A percentile compares a stretch with the other conserved stretches of the same genome.
These are phyloP conservation scores for Magallana angulata DNA, from an alignment of 1,140 invertebrate species.

Conservation along the genomic window DNA sequence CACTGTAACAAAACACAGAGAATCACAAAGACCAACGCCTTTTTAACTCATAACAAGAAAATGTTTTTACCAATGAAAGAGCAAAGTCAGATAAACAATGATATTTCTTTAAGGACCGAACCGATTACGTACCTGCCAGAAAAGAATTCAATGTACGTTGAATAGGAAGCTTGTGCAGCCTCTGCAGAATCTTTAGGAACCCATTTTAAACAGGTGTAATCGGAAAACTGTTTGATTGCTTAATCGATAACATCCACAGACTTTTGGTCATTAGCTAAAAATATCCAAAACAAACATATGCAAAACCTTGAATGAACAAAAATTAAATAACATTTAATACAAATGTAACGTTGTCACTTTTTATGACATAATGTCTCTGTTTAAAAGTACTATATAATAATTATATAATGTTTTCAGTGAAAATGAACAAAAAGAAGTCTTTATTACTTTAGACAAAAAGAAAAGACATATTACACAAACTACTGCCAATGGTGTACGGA, in stretches of 20 bases:
- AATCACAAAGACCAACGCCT: no score
- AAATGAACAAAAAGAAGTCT: neutral
- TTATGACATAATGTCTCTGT: neutral
- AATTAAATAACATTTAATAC: no score
- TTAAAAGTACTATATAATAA: neutral
- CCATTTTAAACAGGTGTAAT: slow-evolving; percentile 14
- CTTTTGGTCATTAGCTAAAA: neutral
- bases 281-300: neutral
- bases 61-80: no score
- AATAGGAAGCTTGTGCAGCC: neutral
- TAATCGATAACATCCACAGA: neutral
- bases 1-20: slow-evolving; percentile 2
- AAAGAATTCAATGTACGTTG: neutral
- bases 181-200: neutral
- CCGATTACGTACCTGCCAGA: neutral
- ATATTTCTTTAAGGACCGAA: neutral
- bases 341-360: no score
- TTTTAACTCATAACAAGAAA: no score
- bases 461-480: neutral
- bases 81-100: no score
- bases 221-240: neutral
- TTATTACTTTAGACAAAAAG: neutral
- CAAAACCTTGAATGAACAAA: neutral
- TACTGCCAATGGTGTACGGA: neutral
- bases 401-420: neutral